Evolutionary conservation across 2,113 vertebrate genomes (phyloP).

Genomic region (Harpagus bidentatus): DNA sequence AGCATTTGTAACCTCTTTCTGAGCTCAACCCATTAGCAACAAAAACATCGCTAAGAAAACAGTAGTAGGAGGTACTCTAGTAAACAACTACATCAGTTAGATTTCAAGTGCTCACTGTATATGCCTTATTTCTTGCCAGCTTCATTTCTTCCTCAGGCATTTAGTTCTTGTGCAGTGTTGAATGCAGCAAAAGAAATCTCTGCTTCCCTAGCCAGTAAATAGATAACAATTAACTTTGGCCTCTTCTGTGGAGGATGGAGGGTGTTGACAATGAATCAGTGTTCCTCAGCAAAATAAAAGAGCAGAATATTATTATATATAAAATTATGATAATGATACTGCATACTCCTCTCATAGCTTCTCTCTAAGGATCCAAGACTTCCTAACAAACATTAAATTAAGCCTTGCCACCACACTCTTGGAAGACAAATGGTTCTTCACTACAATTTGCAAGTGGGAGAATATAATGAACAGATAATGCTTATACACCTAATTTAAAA

Average conservation of each 20-base stretch:
- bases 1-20: background rate
- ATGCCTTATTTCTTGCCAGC: background rate
- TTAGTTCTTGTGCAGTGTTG: background rate
- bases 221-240: background rate
- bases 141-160: background rate
- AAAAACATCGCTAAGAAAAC: background rate
- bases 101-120: background rate
- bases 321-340: background rate
- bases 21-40: background rate
- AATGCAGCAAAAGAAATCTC: background rate
- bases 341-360: background rate
- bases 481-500: background rate
- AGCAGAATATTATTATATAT: background rate
- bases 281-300: background rate
- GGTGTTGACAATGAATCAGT: background rate
- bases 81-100: background rate
- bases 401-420: background rate
- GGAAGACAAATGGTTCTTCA: background rate
- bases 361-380: background rate
- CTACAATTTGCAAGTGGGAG: background rate
- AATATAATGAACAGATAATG: conserved; percentile 15
- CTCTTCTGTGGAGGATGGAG: background rate
- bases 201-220: background rate
- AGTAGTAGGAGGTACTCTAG: background rate
- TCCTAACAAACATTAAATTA: conserved; percentile 21